These are phyloP conservation scores for Neoscelio sp. DNA, from an alignment of 2,888 invertebrate genomes.

Conservation along the genomic window DNA sequence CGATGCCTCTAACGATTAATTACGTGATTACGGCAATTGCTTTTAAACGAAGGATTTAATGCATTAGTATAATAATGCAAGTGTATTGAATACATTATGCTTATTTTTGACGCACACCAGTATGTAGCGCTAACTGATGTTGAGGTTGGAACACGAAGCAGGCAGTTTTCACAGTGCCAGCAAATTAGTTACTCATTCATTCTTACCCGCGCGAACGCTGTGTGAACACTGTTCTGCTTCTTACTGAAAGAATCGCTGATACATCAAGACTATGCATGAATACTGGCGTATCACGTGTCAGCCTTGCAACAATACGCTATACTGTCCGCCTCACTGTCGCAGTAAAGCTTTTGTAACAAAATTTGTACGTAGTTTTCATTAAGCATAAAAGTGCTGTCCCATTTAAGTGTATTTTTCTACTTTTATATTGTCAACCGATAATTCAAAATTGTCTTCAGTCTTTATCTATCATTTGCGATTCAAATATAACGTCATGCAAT, in stretches of 20 bases:
- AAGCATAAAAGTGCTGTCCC: too few species aligned
- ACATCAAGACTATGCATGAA: slow-evolving; percentile 1
- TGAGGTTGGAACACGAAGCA: background rate
- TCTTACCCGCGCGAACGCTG: background rate
- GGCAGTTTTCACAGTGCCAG: slow-evolving; percentile 9
- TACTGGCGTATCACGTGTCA: background rate
- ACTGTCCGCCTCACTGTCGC: background rate
- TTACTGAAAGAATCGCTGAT: slow-evolving; percentile 11
- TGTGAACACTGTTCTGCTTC: slow-evolving; percentile 2
- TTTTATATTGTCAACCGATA: too few species aligned
- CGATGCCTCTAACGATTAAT: background rate
- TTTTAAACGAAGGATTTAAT: background rate
- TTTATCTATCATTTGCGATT: too few species aligned
- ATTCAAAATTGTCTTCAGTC: too few species aligned
- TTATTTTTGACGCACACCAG: background rate
- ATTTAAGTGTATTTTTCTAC: too few species aligned
- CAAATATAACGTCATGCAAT: too few species aligned
- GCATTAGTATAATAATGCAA: background rate
- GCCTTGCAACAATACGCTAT: background rate
- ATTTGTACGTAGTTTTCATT: too few species aligned
- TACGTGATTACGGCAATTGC: background rate
- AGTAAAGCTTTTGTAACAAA: background rate
- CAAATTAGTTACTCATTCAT: slow-evolving; percentile 18
- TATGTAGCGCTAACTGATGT: background rate
- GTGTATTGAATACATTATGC: background rate